Conservation (phyloP, 92 coral and sea anemone genomes). For the Paragorgia papillata region DNA sequence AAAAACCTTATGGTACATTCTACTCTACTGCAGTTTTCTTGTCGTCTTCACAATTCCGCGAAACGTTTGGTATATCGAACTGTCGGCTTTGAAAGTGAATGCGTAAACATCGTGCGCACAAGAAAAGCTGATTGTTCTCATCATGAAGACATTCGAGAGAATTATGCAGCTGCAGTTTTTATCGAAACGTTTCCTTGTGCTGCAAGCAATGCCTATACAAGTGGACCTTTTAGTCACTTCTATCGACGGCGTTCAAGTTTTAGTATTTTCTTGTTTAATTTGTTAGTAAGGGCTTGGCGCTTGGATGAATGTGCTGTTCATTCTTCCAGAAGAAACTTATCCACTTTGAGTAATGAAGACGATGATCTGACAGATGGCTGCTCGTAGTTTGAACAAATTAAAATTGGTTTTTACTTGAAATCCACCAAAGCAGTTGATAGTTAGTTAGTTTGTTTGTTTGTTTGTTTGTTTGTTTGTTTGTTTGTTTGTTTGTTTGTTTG, state of each 20-base stretch:
- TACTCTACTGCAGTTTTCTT: slow-evolving; percentile 6
- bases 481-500: too few species aligned
- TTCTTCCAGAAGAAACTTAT: not conserved
- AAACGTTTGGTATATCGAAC: not conserved
- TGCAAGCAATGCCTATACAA: not conserved
- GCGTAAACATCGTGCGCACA: not conserved
- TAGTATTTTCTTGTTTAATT: not conserved
- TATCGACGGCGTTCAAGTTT: slow-evolving; percentile 17
- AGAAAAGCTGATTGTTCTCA: not conserved
- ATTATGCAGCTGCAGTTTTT: not conserved
- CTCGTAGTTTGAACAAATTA: not conserved
- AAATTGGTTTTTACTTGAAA: not conserved
- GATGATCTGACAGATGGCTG: not conserved
- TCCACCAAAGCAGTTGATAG: too few species aligned
- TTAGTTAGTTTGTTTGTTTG: too few species aligned
- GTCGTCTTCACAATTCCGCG: not conserved
- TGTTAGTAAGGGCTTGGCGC: slow-evolving; percentile 21
- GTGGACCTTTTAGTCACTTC: slow-evolving; percentile 4
- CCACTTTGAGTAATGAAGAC: not conserved
- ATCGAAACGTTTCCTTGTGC: not conserved
- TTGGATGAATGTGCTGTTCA: not conserved
- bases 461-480: too few species aligned
- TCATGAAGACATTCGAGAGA: not conserved
- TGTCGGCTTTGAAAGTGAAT: not conserved
- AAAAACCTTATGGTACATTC: not conserved